Base-by-base conservation (phyloP, 2,888 invertebrate genomes). In the Ectemnius cavifrons region DNA sequence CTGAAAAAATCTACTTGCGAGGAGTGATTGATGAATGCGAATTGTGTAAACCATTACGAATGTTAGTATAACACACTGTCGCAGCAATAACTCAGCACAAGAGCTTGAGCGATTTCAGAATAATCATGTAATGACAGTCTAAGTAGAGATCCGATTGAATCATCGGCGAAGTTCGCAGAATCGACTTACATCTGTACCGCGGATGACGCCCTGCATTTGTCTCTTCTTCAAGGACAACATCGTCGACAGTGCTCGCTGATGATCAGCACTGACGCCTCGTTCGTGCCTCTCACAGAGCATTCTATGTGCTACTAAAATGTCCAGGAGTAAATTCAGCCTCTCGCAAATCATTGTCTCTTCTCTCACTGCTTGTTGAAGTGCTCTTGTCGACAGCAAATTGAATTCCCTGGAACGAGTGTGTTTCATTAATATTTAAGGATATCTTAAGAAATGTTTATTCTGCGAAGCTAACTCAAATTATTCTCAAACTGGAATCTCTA, bases 281-380 rank as follows among this genome's bases (percentile, higher is more conserved):
- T 94, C 94, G 73, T 94, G 92, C 71, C 94, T 91, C 82, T 94
- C 94, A 81, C 94, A 94, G 20, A 94, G 86, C 76, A 93, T 93
- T 79, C 92, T 91, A 79, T 93, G 93, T 0, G 93, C 93, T 6
- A 92, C 89, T 66, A 94, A 86, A 63, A 93, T 91, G 80, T 93
- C 93, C 37, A 93, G 86, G 0, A 93, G 90, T 5, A 93, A 88
- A 67, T 92, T 92, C 63, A 94, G 86, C 76, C 92, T 91, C 79
- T 93, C 93, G 80, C 93, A 93, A 6, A 94, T 92, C 73, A 92
- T 92, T 60, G 92, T 92, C 85, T 93, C 93, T 81, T 93, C 93
- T 60, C 92, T 86, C 8, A 91, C 91, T 1, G 93, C 92, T 80
- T 93, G 93, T 68, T 92, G 92, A 60, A 92, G 86, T 0, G 92